phyloP scores from a whole-genome alignment of 1,140 invertebrate genomes.

The Ips nitidus region DNA sequence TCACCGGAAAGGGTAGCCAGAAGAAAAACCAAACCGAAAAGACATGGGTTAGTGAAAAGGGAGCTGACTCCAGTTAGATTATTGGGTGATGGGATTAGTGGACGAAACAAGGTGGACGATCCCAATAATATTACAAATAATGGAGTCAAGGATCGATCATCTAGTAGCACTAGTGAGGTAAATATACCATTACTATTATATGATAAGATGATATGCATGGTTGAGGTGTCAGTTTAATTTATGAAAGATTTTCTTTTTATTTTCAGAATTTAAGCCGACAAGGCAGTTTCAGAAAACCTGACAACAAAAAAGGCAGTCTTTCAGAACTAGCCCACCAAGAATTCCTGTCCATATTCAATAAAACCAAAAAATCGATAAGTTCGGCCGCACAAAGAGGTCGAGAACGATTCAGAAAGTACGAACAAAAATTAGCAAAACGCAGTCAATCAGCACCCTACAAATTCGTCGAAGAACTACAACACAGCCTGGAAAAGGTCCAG shows the following conservation, averaged over 20 bases:
- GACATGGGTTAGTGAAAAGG: background rate
- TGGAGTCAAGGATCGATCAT: slow-evolving; percentile 4
- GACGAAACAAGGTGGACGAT: background rate
- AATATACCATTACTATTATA: background rate
- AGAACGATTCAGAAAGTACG: slow-evolving; percentile 37
- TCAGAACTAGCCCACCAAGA: slow-evolving; percentile 43
- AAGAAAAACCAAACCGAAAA: slow-evolving; percentile 4
- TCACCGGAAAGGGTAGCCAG: background rate
- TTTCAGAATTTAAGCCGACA: slow-evolving; percentile 20
- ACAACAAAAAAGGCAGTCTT: slow-evolving; percentile 36
- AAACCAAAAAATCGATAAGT: slow-evolving; percentile 44
- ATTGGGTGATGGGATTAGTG: background rate
- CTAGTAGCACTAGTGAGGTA: slow-evolving; percentile 14
- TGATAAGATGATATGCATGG: too few relatives aligned
- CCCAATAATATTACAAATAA: background rate
- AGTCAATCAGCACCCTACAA: slow-evolving; percentile 56
- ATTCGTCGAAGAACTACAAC: slow-evolving; percentile 56
- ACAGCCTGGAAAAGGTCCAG: slow-evolving; percentile 54
- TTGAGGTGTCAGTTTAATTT: too few relatives aligned
- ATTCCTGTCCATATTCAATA: slow-evolving; percentile 41
- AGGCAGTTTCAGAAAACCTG: slow-evolving; percentile 36
- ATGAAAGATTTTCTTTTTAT: too few relatives aligned
- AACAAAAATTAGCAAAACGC: slow-evolving; percentile 47
- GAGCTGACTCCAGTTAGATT: slow-evolving; percentile 7
- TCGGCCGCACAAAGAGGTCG: slow-evolving; percentile 39